phyloP scores from a whole-genome alignment of 2,797 vertebrate genomes.

The Thunnus albacares region DNA sequence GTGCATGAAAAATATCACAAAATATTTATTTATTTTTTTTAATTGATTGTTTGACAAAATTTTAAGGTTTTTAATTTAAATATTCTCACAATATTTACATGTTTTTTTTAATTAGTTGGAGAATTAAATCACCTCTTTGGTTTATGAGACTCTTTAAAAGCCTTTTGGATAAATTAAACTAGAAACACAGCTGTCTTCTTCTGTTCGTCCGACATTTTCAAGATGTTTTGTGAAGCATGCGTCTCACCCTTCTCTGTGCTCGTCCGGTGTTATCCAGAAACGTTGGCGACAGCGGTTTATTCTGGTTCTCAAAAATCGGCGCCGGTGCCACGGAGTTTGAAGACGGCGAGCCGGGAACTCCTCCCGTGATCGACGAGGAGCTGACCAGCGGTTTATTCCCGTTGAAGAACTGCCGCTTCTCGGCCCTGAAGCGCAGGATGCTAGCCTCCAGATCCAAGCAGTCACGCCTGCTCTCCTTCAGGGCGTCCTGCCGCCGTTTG shows the following conservation, averaged over 20 bases:
- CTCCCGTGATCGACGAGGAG: slow-evolving; percentile 39
- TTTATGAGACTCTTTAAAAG: no score
- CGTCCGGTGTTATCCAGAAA: slow-evolving; percentile 77
- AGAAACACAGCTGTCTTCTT: no score
- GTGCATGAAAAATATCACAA: no score
- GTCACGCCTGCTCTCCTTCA: slow-evolving; percentile 87
- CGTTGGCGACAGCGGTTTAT: slow-evolving; percentile 71
- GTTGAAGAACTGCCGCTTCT: slow-evolving; percentile 83
- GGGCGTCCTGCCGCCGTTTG: slow-evolving; percentile 86
- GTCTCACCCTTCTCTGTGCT: slow-evolving; percentile 83
- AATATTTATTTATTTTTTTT: no score
- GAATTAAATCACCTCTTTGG: no score
- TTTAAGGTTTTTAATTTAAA: no score
- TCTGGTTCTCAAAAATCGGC: slow-evolving; percentile 43
- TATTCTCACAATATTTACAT: no score
- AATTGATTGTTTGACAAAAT: no score
- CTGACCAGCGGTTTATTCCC: slow-evolving; percentile 67
- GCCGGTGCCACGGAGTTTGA: slow-evolving; percentile 64
- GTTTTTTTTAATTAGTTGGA: no score
- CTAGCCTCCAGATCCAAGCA: slow-evolving; percentile 91
- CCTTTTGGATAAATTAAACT: no score
- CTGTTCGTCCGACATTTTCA: no score
- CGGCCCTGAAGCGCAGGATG: slow-evolving; percentile 86
- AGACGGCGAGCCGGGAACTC: slow-evolving; percentile 44
- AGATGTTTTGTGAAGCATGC: no score